Base-by-base conservation (phyloP, 2,888 invertebrate genomes). In the Caenorhabditis panamensis region DNA sequence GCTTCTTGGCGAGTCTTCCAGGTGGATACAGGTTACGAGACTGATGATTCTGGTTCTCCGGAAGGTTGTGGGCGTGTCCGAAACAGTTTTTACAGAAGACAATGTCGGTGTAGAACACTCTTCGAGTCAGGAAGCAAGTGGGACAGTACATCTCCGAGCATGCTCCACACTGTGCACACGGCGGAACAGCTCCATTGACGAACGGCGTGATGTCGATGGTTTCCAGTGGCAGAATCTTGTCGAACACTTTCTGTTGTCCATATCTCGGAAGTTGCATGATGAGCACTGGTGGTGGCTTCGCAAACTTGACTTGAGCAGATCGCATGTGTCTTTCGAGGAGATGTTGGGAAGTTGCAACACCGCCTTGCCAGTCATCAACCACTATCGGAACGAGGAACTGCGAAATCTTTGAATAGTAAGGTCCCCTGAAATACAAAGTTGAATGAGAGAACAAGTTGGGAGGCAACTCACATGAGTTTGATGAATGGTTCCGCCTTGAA, bases 171-270 rank as follows among this genome's bases (percentile, higher is more conserved):
- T 96, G 94, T 22, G 95, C 94, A 92, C 97, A 98, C 91, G 96
- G 95, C 16, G 96, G 94, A 0, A 96, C 96, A 85, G 96, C 97
- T 92, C 96, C 95, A 92, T 96, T 95, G 85, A 98, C 95, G 73
- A 98, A 95, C 92, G 97, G 96, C 0, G 97, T 98, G 4, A 98
- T 95, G 91, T 98, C 97, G 73, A 98, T 92, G 49, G 96, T 93
- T 83, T 96, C 94, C 11, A 96, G 96, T 1, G 98, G 98, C 84
- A 96, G 93, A 86, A 98, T 97, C 90, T 95, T 94, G 63, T 95
- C 95, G 92, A 97, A 98, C 94, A 97, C 95, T 92, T 97, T 97
- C 85, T 95, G 95, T 91, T 96, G 96, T 6, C 97, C 97, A 92
- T 96, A 97, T 87, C 98, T 93, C 18, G 76, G 80, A 28, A 80